Conservation (phyloP, 1,140 invertebrate species). For the Zaprionus nigranus region DNA sequence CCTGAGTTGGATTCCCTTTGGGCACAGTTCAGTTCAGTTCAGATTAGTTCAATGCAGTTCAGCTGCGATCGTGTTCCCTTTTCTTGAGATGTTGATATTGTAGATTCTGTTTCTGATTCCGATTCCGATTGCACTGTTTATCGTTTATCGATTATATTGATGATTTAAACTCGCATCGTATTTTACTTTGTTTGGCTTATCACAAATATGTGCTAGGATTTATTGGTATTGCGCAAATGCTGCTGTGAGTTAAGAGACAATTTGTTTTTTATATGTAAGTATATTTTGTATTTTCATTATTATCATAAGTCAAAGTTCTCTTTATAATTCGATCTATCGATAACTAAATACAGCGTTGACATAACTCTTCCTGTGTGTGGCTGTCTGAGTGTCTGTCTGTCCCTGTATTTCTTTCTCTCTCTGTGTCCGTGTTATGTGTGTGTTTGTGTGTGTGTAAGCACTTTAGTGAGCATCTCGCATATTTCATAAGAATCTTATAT, state of each 20-base stretch:
- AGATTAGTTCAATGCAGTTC: slow-evolving; percentile 41
- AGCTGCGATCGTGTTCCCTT: slow-evolving; percentile 14
- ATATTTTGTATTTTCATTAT: slow-evolving; percentile 28
- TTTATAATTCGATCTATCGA: slow-evolving; percentile 3
- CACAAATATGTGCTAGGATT: slow-evolving; percentile 53
- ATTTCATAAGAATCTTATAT: slow-evolving; percentile 22
- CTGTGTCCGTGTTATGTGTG: background rate
- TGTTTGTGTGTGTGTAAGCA: slow-evolving; percentile 3
- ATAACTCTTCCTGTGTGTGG: slow-evolving; percentile 18
- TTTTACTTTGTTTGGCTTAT: slow-evolving; percentile 40
- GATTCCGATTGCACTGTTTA: background rate
- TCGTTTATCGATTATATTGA: slow-evolving; percentile 16
- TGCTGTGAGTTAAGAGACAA: slow-evolving; percentile 54
- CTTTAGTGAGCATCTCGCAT: background rate
- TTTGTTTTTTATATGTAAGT: slow-evolving; percentile 26
- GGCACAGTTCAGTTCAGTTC: slow-evolving; percentile 20
- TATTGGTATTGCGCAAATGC: slow-evolving; percentile 64
- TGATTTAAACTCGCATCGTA: slow-evolving; percentile 12
- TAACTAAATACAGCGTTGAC: slow-evolving; percentile 56
- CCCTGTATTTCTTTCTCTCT: background rate
- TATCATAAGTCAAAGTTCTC: background rate
- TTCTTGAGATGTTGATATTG: slow-evolving; percentile 13
- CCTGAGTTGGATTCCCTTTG: slow-evolving; percentile 27
- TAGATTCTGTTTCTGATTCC: background rate
- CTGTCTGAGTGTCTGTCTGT: slow-evolving; percentile 3